Evolutionary conservation across 1,140 invertebrate genomes (phyloP).

Genomic region (Papilio machaon): DNA sequence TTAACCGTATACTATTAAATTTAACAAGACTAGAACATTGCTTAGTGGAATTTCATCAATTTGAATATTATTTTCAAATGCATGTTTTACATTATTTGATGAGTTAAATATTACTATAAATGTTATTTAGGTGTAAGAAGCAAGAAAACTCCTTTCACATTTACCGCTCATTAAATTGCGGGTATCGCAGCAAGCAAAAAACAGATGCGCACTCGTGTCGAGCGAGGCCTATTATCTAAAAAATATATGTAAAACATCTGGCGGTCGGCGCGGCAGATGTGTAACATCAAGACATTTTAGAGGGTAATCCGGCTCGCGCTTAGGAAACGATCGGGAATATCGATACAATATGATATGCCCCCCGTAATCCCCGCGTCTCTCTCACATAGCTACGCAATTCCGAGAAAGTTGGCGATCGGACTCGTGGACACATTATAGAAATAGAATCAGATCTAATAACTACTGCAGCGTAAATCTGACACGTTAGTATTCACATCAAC

Average conservation of each 20-base stretch:
- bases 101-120: background rate
- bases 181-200: constrained; percentile 8
- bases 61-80: background rate
- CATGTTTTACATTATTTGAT: background rate
- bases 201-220: background rate
- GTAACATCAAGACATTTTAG: constrained; percentile 74
- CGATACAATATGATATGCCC: constrained; percentile 46
- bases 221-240: constrained; percentile 48
- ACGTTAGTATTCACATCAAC: constrained; percentile 30
- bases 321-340: constrained; percentile 65
- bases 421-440: constrained; percentile 47
- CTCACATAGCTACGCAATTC: constrained; percentile 37
- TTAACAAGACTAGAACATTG: no score
- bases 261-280: constrained; percentile 66
- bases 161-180: constrained; percentile 6
- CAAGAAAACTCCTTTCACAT: background rate
- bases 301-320: constrained; percentile 67
- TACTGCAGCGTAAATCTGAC: constrained; percentile 36
- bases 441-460: constrained; percentile 51
- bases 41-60: background rate
- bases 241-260: constrained; percentile 75
- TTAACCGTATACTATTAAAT: no score
- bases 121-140: background rate
- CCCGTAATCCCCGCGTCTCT: background rate
- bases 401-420: constrained; percentile 49